Base-by-base conservation (phyloP, 1,140 invertebrate species). In the Galleria mellonella region DNA sequence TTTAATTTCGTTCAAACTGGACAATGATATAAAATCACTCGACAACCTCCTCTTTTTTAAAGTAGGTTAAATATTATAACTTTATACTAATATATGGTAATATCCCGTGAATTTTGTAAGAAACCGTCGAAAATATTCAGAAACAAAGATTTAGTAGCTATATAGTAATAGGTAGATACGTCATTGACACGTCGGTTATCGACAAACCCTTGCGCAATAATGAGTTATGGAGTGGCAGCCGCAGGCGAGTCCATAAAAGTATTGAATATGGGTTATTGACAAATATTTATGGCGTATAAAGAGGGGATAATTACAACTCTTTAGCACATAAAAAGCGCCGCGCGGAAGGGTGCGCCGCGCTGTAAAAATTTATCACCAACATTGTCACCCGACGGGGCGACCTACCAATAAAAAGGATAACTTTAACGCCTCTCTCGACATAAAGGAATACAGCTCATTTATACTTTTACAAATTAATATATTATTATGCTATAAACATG, bases 231-330 rank as follows among this genome's bases (percentile, higher is more conserved):
- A 75, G 72, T 68, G 68, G 58, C 62, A 47, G 62, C 74, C 72
- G 60, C 72, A 62, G 62, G 55, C 57, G 53, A 79, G 52, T 76
- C 68, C 71, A 83, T 83, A 81, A 81, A 79, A 71, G 67, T 76
- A 81, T 79, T 73, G 66, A 74, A 51, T 70, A 78, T 68, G 72
- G 70, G 72, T 73, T 82, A 79, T 82, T 83, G 77, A 82, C 77
- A 79, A 83, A 83, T 83, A 79, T 82, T 82, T 82, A 82, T 78
- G 68, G 69, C 61, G 72, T 79, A 83, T 79, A 78, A 79, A 82
- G 63, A 83, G 75, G 73, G 77, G 72, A 82, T 84, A 84, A 84
- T 84, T 84, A 84, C 77, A 84, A 82, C 75, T 84, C 75, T 84
- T 84, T 84, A 74, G 62, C 66, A 67, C 72, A 74, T 82, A 82